Evolutionary conservation across 1,140 invertebrate species (phyloP).

Genomic region (Pseudomyrmex concolor): DNA sequence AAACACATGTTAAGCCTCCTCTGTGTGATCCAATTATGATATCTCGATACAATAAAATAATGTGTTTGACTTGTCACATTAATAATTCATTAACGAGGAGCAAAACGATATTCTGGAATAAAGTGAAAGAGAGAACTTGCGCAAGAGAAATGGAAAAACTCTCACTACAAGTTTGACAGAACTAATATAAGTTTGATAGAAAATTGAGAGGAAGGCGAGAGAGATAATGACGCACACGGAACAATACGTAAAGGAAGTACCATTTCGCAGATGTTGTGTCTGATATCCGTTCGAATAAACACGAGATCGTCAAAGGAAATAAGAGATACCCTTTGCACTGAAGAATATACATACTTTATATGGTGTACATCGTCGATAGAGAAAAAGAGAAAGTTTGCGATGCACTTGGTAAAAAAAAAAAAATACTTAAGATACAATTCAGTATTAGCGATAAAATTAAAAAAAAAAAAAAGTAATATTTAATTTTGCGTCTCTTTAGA

Average conservation of each 20-base stretch:
- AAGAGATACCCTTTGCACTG: conserved; percentile 8
- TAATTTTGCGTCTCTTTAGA: too few relatives aligned
- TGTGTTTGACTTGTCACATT: neutral
- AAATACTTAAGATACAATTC: neutral
- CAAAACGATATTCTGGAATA: neutral
- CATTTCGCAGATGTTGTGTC: neutral
- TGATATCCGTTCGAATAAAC: conserved; percentile 19
- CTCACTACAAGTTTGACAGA: too few relatives aligned
- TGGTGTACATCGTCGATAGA: too few relatives aligned
- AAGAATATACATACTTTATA: too few relatives aligned
- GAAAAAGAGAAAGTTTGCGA: neutral
- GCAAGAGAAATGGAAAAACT: too few relatives aligned
- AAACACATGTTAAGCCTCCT: neutral
- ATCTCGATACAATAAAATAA: neutral
- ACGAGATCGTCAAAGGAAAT: conserved; percentile 42
- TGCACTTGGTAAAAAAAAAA: conserved; percentile 26
- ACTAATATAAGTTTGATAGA: neutral
- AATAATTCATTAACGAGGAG: neutral
- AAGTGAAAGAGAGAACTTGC: neutral
- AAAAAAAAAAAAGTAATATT: neutral
- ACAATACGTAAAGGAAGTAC: conserved; percentile 13
- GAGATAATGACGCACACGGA: neutral
- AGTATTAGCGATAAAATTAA: neutral
- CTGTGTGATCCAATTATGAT: neutral
- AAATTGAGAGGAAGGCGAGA: neutral